phyloP scores from a whole-genome alignment of 2,797 vertebrate species.

The Takifugu rubripes region DNA sequence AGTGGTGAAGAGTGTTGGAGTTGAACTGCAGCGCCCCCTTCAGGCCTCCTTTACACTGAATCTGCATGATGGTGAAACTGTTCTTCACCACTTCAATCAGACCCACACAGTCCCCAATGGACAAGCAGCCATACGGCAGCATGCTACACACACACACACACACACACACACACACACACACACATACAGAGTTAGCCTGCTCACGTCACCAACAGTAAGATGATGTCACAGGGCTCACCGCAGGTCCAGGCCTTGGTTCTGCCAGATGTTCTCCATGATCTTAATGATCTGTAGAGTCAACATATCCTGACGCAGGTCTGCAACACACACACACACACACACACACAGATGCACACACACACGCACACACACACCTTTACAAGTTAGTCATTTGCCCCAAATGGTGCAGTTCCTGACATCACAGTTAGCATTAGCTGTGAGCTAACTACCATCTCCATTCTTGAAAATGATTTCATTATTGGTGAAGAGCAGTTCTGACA shows the following conservation, averaged over 20 bases:
- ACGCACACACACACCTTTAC: not conserved
- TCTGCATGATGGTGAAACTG: slow-evolving; percentile 87
- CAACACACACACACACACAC: not conserved
- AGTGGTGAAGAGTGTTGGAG: slow-evolving; percentile 83
- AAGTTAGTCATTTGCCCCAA: not conserved
- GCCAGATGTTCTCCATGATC: slow-evolving; percentile 99
- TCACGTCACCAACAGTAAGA: not conserved
- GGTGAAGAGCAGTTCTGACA: slow-evolving; percentile 96
- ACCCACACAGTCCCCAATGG: slow-evolving; percentile 83
- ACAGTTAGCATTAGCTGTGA: not conserved
- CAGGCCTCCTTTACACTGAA: slow-evolving; percentile 84
- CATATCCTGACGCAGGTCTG: slow-evolving; percentile 97
- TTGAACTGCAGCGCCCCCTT: slow-evolving; percentile 86
- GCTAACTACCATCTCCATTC: slow-evolving; percentile 80
- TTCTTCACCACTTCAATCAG: slow-evolving; percentile 81
- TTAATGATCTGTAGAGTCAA: slow-evolving; percentile 95
- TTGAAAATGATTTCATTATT: slow-evolving; percentile 95
- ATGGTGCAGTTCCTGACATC: not conserved
- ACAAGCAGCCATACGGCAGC: slow-evolving; percentile 84
- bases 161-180: slow-evolving; percentile 9
- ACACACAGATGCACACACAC: not conserved
- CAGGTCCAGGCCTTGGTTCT: slow-evolving; percentile 96
- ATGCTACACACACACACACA: slow-evolving; percentile 64
- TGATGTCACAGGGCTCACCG: slow-evolving; percentile 72
- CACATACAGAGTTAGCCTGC: slow-evolving; percentile 14